phyloP scores from a whole-genome alignment of 1,140 invertebrate genomes.

The Pseudomyrmex flavicornis region DNA sequence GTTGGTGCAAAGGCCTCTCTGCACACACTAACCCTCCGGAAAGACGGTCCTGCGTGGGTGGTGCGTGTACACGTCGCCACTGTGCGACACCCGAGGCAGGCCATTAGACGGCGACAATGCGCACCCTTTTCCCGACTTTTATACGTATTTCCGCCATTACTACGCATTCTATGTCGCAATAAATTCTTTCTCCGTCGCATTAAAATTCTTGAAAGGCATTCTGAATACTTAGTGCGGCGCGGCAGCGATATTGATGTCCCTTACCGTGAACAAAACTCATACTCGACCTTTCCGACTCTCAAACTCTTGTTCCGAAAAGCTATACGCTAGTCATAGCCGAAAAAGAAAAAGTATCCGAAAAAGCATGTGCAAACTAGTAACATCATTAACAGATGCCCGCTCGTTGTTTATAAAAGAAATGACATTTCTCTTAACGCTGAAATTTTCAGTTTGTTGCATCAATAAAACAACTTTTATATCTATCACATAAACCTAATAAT shows the following conservation, averaged over 20 bases:
- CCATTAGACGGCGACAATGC: slow-evolving; percentile 81
- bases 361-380: slow-evolving; percentile 14
- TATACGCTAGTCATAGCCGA: neutral
- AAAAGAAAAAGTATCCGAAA: neutral
- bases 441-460: neutral
- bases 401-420: slow-evolving; percentile 13
- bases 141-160: slow-evolving; percentile 82
- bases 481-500: too few relatives aligned
- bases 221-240: slow-evolving; percentile 75
- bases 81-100: slow-evolving; percentile 73
- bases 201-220: slow-evolving; percentile 81
- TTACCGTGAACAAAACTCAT: slow-evolving; percentile 70
- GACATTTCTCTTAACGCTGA: slow-evolving; percentile 3
- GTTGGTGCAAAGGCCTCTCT: slow-evolving; percentile 23
- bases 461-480: neutral
- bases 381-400: slow-evolving; percentile 45
- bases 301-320: slow-evolving; percentile 28
- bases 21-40: slow-evolving; percentile 21
- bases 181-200: slow-evolving; percentile 80
- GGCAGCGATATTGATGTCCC: slow-evolving; percentile 72
- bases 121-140: slow-evolving; percentile 80
- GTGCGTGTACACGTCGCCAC: slow-evolving; percentile 68
- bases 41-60: slow-evolving; percentile 63
- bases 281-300: slow-evolving; percentile 4
- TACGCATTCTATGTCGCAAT: slow-evolving; percentile 80